Evolutionary conservation across 2,888 invertebrate species (phyloP).

Genomic region (Physocephala rufipes): DNA sequence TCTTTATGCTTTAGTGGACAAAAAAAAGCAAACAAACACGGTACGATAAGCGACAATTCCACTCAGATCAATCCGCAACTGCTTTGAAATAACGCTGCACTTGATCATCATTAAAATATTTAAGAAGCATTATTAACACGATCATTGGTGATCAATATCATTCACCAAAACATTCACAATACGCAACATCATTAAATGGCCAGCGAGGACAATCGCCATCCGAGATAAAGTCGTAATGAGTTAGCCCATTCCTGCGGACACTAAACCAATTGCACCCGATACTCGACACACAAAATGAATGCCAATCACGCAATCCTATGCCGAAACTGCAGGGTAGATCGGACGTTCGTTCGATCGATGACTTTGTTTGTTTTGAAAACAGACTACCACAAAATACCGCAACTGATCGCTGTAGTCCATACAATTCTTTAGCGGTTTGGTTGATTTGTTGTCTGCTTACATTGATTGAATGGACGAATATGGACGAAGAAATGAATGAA

Average conservation of each 20-base stretch:
- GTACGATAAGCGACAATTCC: background rate
- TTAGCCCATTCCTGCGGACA: constrained; percentile 9
- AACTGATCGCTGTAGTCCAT: too few relatives aligned
- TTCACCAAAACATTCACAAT: constrained; percentile 21
- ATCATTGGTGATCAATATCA: constrained; percentile 27
- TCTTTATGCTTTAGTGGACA: constrained; percentile 10
- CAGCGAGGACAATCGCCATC: background rate
- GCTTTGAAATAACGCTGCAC: background rate
- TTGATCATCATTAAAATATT: constrained; percentile 28
- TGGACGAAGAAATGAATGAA: background rate
- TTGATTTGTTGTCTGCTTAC: background rate
- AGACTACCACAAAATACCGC: too few relatives aligned
- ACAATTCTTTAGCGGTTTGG: background rate
- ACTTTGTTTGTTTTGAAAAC: too few relatives aligned
- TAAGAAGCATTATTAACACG: constrained; percentile 29
- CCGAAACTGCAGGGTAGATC: background rate
- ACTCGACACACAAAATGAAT: constrained; percentile 26
- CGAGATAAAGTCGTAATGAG: constrained; percentile 26
- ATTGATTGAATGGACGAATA: too few relatives aligned
- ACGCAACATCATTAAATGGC: constrained; percentile 26
- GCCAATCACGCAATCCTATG: constrained; percentile 23
- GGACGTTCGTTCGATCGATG: constrained; percentile 1
- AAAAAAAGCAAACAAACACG: background rate
- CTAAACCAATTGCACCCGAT: constrained; percentile 14
- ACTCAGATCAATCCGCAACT: background rate